Evolutionary conservation across 1,140 invertebrate species (phyloP).

Genomic region (Drosophila prosaltans): DNA sequence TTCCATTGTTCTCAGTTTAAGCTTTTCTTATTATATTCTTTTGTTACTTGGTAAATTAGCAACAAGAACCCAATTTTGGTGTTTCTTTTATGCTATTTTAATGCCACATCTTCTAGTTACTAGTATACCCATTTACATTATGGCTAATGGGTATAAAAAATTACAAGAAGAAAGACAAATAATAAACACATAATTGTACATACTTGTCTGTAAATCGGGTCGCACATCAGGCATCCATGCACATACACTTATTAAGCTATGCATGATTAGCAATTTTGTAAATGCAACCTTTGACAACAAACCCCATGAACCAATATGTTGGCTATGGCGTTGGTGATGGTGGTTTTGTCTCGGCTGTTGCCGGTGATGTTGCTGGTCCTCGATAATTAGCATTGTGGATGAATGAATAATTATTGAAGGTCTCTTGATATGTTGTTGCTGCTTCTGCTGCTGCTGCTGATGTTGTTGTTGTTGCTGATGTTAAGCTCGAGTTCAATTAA

Average conservation of each 20-base stretch:
- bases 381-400: constrained; percentile 31
- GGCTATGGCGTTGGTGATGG: constrained; percentile 21
- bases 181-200: constrained; percentile 65
- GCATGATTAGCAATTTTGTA: constrained; percentile 16
- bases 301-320: not conserved
- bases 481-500: constrained; percentile 46
- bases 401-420: constrained; percentile 55
- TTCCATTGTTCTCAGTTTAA: too few relatives aligned
- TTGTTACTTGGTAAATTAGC: too few relatives aligned
- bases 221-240: constrained; percentile 82
- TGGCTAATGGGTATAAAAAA: not conserved
- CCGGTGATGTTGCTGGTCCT: constrained; percentile 18
- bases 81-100: not conserved
- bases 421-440: constrained; percentile 45
- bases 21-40: too few relatives aligned
- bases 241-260: constrained; percentile 5
- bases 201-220: constrained; percentile 81
- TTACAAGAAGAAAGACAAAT: constrained; percentile 8
- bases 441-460: constrained; percentile 12
- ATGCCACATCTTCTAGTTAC: not conserved
- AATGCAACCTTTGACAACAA: constrained; percentile 3
- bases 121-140: not conserved
- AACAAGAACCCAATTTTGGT: too few relatives aligned
- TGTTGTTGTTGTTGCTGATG: constrained; percentile 30
- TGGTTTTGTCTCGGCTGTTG: constrained; percentile 11